phyloP scores from a whole-genome alignment of 2,113 vertebrate species.

The human region DNA sequence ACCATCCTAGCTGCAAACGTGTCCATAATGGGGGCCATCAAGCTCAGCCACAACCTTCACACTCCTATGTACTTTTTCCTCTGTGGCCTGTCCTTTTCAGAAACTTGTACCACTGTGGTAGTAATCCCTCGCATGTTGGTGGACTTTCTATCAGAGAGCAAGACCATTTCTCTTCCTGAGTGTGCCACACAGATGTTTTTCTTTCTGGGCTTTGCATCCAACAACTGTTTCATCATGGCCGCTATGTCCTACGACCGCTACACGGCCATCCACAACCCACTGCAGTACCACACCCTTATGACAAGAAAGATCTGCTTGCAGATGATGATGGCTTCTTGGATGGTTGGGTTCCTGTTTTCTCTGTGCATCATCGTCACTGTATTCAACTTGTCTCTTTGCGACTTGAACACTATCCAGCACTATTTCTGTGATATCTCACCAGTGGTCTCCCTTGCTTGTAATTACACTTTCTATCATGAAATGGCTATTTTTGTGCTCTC shows the following conservation, averaged over 20 bases:
- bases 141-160: slow-evolving; percentile 53
- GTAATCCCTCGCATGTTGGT: slow-evolving; percentile 48
- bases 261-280: slow-evolving; percentile 13
- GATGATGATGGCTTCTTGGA: not conserved
- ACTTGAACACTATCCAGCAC: slow-evolving; percentile 20
- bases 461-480: slow-evolving; percentile 20
- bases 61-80: slow-evolving; percentile 41
- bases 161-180: slow-evolving; percentile 54
- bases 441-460: slow-evolving; percentile 50
- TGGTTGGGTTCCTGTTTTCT: slow-evolving; percentile 31
- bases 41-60: slow-evolving; percentile 44
- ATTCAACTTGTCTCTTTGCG: slow-evolving; percentile 56
- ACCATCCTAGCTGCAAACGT: slow-evolving; percentile 34
- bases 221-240: slow-evolving; percentile 63
- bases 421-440: slow-evolving; percentile 59
- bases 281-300: slow-evolving; percentile 62
- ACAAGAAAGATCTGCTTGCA: not conserved
- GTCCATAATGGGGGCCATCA: slow-evolving; percentile 41
- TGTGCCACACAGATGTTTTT: slow-evolving; percentile 70
- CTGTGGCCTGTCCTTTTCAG: slow-evolving; percentile 63
- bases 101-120: slow-evolving; percentile 53
- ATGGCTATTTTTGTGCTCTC: not conserved
- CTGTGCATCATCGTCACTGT: not conserved
- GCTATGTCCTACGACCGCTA: slow-evolving; percentile 69
- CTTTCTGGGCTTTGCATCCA: slow-evolving; percentile 57